Evolutionary conservation across 2,888 invertebrate genomes (phyloP), one percentile per base, ranked within the genome.

Genomic region (Melipona bicolor): DNA sequence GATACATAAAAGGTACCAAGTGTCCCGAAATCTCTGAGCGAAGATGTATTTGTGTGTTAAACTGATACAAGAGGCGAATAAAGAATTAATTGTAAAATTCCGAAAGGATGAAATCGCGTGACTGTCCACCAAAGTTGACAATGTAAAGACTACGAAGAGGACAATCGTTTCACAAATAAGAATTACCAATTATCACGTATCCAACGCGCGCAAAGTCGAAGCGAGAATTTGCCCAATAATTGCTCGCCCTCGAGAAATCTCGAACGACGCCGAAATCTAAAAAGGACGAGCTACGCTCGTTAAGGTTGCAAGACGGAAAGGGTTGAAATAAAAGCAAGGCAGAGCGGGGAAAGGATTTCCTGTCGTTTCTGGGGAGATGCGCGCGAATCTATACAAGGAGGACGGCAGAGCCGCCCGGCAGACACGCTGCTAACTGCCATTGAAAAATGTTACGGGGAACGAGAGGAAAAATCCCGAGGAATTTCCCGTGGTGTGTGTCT

Each of bases 381-480:
- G 9, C 73, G 68, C 79, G 61, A 15, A 69, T 80, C 71, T 50
- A 64, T 56, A 56, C 43, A 43, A 62, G 61, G 9, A 65, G 19
- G 54, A 27, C 5, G 19, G 4, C 43, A n/a, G 19, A n/a, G 24
- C 68, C n/a, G 32, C 56, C 27, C 65, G 64, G 32, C 70, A 71
- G 71, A 69, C 73, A 59, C 59, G 43, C 75, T 79, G 50, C 75
- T 79, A 84, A 84, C 84, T 84, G 79, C 84, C 79, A 84, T 79
- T 84, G 84, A 79, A 84, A 84, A 84, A 79, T 84, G 70, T 50
- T 24, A 65, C 61, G 56, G 52, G 49, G 43, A 43, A 83, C 75
- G 79, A 65, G 70, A 77, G 81, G 54, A 59, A 77, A 81, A 77
- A 77, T 80, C 70, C 71, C 15, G 56, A 32, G 43, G 71, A 27